Percentiles rank a stretch among this genome's conserved stretches.
Conservation (phyloP, 2,888 invertebrate species). For the Amphimallon solstitiale region DNA sequence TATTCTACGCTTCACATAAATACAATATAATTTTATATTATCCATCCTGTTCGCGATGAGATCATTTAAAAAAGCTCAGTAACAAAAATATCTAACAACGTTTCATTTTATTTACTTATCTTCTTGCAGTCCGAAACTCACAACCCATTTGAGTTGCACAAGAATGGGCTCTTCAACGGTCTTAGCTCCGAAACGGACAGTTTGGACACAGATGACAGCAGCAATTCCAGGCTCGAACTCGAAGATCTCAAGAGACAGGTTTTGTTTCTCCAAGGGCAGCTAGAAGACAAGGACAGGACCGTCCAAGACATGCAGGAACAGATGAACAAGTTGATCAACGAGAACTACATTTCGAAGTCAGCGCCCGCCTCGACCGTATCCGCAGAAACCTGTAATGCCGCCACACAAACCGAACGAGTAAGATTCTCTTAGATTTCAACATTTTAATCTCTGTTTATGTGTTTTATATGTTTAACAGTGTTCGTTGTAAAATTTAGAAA, state of each 20-base stretch:
- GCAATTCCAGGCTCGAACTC: constrained; percentile 70
- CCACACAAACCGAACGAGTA: constrained; percentile 90
- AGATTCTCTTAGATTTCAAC: too few species aligned
- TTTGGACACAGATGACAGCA: constrained; percentile 66
- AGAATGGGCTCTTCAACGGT: constrained; percentile 75
- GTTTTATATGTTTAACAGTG: too few species aligned
- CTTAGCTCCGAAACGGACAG: constrained; percentile 63
- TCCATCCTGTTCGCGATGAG: too few species aligned
- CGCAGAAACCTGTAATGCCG: constrained; percentile 75
- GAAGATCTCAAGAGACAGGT: constrained; percentile 85
- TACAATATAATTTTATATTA: too few species aligned
- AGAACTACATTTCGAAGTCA: constrained; percentile 63
- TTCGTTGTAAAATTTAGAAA: too few species aligned
- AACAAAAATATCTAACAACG: background rate
- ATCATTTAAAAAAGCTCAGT: background rate
- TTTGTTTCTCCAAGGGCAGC: constrained; percentile 84
- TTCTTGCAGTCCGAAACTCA: constrained; percentile 82
- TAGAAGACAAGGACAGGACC: constrained; percentile 86
- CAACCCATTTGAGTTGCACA: constrained; percentile 82
- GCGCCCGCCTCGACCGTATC: constrained; percentile 59
- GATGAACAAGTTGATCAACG: constrained; percentile 67
- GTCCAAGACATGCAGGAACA: constrained; percentile 83
- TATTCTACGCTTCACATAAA: too few species aligned
- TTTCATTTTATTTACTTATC: constrained; percentile 41
- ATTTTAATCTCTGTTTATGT: too few species aligned